Conservation (phyloP, 1,140 invertebrate species). For the Elymnias hypermnestra region DNA sequence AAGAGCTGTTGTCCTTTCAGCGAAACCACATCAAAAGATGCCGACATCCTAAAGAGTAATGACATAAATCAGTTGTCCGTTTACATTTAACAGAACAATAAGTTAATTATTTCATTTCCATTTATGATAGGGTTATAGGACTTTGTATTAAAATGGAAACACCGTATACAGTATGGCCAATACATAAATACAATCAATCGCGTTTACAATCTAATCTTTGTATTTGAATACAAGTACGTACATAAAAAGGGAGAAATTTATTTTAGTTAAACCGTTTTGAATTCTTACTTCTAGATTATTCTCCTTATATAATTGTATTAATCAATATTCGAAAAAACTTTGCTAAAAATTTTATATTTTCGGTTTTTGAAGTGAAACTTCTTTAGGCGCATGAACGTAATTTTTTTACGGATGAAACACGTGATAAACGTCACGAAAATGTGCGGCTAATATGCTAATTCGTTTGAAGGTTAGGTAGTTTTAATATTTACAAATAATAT, state of each 20-base stretch:
- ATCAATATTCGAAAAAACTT: too few relatives aligned
- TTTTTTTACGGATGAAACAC: too few relatives aligned
- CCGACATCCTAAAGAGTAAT: constrained; percentile 1
- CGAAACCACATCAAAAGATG: constrained; percentile 2
- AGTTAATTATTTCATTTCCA: constrained; percentile 8
- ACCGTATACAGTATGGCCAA: neutral
- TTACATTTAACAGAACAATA: constrained; percentile 3
- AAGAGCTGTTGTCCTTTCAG: neutral
- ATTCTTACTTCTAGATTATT: too few relatives aligned
- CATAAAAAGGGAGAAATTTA: neutral
- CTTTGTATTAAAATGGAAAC: constrained; percentile 4
- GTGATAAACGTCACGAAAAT: too few relatives aligned
- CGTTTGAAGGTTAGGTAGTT: too few relatives aligned
- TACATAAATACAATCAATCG: constrained; percentile 4
- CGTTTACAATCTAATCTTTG: constrained; percentile 1
- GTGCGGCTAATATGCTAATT: too few relatives aligned
- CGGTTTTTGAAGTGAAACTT: too few relatives aligned
- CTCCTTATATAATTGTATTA: too few relatives aligned
- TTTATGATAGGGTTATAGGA: constrained; percentile 1
- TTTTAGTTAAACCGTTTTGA: too few relatives aligned
- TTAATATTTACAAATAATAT: too few relatives aligned
- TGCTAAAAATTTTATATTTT: too few relatives aligned
- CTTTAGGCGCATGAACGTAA: too few relatives aligned
- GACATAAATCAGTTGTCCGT: neutral
- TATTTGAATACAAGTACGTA: neutral